A percentile compares a stretch with the other conserved stretches of the same genome.
phyloP scores from a whole-genome alignment of 2,888 invertebrate species.

The Drosophila mercatorum region DNA sequence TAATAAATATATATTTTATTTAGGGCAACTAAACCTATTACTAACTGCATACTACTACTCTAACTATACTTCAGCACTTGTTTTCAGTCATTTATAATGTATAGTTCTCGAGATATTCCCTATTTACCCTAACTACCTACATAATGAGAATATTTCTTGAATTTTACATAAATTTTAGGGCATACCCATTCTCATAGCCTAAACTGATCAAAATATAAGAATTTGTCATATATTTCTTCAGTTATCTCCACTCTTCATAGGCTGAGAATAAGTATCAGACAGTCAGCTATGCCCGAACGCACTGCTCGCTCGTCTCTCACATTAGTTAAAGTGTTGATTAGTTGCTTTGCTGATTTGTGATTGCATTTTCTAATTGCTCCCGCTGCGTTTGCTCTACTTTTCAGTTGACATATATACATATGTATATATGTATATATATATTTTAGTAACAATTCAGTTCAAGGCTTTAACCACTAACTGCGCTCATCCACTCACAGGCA shows the following conservation, averaged over 20 bases:
- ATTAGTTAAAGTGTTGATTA: slow-evolving; percentile 35
- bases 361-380: slow-evolving; percentile 34
- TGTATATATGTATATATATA: not conserved
- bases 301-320: not conserved
- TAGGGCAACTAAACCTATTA: too few relatives aligned
- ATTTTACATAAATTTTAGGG: too few relatives aligned
- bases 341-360: slow-evolving; percentile 38
- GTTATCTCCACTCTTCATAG: not conserved
- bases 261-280: not conserved
- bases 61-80: too few relatives aligned
- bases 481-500: slow-evolving; percentile 44
- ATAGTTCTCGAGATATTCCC: too few relatives aligned
- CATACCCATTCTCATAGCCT: too few relatives aligned
- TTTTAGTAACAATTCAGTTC: slow-evolving; percentile 21
- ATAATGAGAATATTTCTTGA: too few relatives aligned
- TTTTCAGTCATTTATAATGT: too few relatives aligned
- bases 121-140: too few relatives aligned
- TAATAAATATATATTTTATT: too few relatives aligned
- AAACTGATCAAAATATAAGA: too few relatives aligned
- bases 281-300: not conserved
- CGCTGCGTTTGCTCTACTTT: slow-evolving; percentile 21
- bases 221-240: too few relatives aligned
- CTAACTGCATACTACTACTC: too few relatives aligned
- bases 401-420: not conserved
- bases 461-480: slow-evolving; percentile 12